Conservation (phyloP, 2,888 invertebrate species). For the Lagria hirta region DNA sequence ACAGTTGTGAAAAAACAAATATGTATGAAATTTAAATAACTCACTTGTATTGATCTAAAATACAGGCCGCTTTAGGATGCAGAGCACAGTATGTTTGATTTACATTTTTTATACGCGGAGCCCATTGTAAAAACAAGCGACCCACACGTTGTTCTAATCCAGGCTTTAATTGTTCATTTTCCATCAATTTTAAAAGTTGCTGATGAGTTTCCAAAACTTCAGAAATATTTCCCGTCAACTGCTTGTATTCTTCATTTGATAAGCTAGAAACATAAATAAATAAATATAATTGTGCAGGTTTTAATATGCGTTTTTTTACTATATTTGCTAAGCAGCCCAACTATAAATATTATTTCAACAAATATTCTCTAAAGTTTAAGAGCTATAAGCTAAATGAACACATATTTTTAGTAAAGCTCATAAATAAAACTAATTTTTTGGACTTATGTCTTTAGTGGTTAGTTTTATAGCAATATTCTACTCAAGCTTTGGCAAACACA, state of each 20-base stretch:
- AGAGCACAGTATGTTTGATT: conserved; percentile 89
- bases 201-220: conserved; percentile 86
- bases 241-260: conserved; percentile 80
- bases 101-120: conserved; percentile 77
- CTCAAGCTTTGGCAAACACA: no score
- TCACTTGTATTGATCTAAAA: conserved; percentile 91
- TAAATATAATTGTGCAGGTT: no score
- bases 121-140: conserved; percentile 84
- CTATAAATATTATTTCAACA: no score
- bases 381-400: no score
- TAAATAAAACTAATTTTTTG: no score
- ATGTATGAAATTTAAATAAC: conserved; percentile 47
- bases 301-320: conserved; percentile 6
- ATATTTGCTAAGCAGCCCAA: no score
- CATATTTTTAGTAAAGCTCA: no score
- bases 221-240: conserved; percentile 84
- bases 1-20: no score
- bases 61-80: conserved; percentile 92
- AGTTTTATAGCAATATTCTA: no score
- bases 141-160: conserved; percentile 84
- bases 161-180: conserved; percentile 73
- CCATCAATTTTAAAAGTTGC: conserved; percentile 74
- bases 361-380: no score
- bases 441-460: no score
- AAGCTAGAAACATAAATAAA: conserved; percentile 68